phyloP scores from a whole-genome alignment of 2,888 invertebrate species.

The Harpalus rufipes region DNA sequence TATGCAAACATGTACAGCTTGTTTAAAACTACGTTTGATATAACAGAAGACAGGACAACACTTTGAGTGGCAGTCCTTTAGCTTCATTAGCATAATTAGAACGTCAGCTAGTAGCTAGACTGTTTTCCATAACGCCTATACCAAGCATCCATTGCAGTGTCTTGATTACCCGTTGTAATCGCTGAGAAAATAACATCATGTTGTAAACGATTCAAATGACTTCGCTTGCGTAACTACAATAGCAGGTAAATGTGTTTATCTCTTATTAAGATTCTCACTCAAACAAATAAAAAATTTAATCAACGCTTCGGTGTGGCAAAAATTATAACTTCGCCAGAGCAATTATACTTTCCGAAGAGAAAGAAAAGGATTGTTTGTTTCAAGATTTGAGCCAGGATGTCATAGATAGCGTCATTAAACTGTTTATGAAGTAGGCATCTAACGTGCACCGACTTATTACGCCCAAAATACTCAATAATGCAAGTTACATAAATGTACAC shows the following conservation, averaged over 20 bases:
- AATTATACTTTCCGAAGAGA: conserved; percentile 56
- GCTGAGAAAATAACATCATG: conserved; percentile 40
- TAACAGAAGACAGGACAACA: conserved; percentile 21
- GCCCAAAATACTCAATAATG: too few species aligned
- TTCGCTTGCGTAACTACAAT: conserved; percentile 29
- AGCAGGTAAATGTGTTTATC: conserved; percentile 62
- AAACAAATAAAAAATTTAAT: conserved; percentile 63
- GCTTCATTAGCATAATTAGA: conserved; percentile 54
- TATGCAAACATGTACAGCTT: background rate
- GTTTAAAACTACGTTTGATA: conserved; percentile 23
- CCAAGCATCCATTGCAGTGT: background rate
- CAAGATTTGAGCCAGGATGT: too few species aligned
- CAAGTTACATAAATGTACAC: too few species aligned
- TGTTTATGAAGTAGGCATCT: too few species aligned
- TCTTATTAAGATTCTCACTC: conserved; percentile 61
- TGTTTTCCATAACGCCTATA: conserved; percentile 40
- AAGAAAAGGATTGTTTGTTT: background rate
- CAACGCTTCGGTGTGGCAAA: conserved; percentile 50
- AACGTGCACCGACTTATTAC: too few species aligned
- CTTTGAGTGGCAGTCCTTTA: conserved; percentile 4
- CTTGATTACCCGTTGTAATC: conserved; percentile 48
- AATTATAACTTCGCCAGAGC: conserved; percentile 58
- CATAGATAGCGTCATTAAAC: too few species aligned
- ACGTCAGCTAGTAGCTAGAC: conserved; percentile 25
- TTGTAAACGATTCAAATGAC: conserved; percentile 36